Base-by-base conservation (phyloP, 1,140 invertebrate genomes). In the Anastrepha obliqua region DNA sequence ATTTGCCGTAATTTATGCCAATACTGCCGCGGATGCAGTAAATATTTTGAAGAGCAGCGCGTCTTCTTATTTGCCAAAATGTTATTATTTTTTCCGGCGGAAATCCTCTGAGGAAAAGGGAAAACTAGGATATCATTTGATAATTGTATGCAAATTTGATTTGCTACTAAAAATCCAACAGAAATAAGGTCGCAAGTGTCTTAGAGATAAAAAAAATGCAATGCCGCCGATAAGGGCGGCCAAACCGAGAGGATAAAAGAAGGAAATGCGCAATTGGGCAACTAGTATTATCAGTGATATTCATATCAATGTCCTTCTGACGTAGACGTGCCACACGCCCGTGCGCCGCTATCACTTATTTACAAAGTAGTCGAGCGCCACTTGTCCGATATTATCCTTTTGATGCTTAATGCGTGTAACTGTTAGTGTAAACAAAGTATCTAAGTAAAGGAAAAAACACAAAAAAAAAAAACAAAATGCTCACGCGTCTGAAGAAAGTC, bases 141-240 rank as follows among this genome's bases (percentile, higher is more conserved):
- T 87, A 88, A 88, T 88, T 81, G 81, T 29, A 88, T 88, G 88
- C 70, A 88, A 88, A 88, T 88, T 88, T 88, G 88, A 88, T 88
- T 88, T 88, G 86, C 87, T 64, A 85, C 88, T 67, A 59, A 44
- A 55, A 88, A 44, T 59, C 55, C 60, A 88, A 60, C 39, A 85
- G 81, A 87, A 70, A 70, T 47, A 87, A 55, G 51, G 3, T 15
- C 17, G 20, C 0, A 87, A 70, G 17, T 81, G 9, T 29, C 29
- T 78, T n/a, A 39, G 44, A 58, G 59, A 4, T 39, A 64, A 81
- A 29, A 55, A 59, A 74, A 55, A 11, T 55, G 51, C 2, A 2
- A 11, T 17, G n/a, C 74, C 7, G n/a, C 8, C 39, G n/a, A 11
- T 17, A 55, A 51, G n/a, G 20, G 42, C 7, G 51, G 3, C 6